phyloP scores from a whole-genome alignment of 2,888 invertebrate genomes.

The Dioctria rufipes region DNA sequence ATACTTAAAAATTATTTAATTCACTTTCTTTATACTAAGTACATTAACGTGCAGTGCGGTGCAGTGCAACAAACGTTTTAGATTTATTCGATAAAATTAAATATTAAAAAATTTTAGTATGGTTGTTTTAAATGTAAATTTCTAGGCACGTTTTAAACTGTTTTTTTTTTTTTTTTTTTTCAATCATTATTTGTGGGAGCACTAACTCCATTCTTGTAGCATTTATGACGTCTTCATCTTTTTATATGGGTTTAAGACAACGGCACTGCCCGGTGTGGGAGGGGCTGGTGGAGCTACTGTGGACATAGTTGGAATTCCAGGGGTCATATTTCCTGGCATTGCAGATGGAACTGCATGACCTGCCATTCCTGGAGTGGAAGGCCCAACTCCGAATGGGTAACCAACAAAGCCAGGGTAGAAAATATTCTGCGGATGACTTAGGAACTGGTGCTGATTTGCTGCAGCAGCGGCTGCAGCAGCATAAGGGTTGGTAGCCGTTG shows the following conservation, averaged over 20 bases:
- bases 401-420: constrained; percentile 73
- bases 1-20: constrained; percentile 18
- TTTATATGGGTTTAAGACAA: constrained; percentile 87
- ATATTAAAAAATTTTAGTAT: constrained; percentile 36
- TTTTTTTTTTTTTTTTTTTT: constrained; percentile 43
- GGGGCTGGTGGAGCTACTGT: constrained; percentile 62
- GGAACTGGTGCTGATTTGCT: constrained; percentile 58
- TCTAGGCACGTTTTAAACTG: constrained; percentile 55
- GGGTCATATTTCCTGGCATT: constrained; percentile 52
- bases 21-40: not conserved
- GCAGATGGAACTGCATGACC: constrained; percentile 50
- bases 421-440: constrained; percentile 60
- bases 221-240: constrained; percentile 85
- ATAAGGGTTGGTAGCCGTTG: constrained; percentile 63
- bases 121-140: constrained; percentile 49
- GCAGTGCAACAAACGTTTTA: constrained; percentile 22
- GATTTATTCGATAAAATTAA: constrained; percentile 34
- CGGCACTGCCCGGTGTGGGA: constrained; percentile 66
- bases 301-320: constrained; percentile 45
- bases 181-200: constrained; percentile 16
- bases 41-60: not conserved
- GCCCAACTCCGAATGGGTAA: constrained; percentile 70
- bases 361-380: constrained; percentile 69
- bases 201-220: not conserved
- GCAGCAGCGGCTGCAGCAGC: constrained; percentile 61